phyloP scores from a whole-genome alignment of 2,113 vertebrate species.

The Gadus macrocephalus region DNA sequence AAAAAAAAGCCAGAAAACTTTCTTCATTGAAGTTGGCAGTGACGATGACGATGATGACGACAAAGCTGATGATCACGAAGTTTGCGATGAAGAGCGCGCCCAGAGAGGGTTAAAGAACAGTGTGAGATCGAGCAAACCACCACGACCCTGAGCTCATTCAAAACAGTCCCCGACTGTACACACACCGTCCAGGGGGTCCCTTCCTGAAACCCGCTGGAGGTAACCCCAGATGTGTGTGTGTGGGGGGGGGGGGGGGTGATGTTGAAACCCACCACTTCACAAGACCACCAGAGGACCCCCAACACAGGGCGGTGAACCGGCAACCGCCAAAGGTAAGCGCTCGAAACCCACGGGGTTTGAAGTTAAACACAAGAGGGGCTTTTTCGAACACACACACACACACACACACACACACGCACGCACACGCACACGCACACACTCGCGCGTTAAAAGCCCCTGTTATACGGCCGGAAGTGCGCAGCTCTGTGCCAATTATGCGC shows the following conservation, averaged over 20 bases:
- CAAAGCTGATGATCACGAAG: constrained; percentile 1
- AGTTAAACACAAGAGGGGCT: not conserved
- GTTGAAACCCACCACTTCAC: constrained; percentile 5
- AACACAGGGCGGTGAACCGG: constrained; percentile 16
- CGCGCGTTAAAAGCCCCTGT: no score
- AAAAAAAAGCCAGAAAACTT: no score
- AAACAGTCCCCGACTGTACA: constrained; percentile 51
- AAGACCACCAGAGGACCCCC: constrained; percentile 37
- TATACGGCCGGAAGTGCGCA: no score
- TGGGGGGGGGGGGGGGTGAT: constrained; percentile 3
- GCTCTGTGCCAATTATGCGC: no score
- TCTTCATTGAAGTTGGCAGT: no score
- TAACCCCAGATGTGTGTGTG: constrained; percentile 42
- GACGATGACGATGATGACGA: no score
- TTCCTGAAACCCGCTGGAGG: constrained; percentile 59
- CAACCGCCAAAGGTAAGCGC: not conserved
- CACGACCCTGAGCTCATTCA: constrained; percentile 26
- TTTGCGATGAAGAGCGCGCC: not conserved
- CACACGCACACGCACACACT: not conserved
- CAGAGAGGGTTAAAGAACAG: not conserved
- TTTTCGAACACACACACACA: not conserved
- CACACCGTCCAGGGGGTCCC: constrained; percentile 3
- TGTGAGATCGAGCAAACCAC: constrained; percentile 3
- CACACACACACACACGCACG: no score
- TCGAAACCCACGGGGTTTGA: not conserved